phyloP scores from a whole-genome alignment of 2,113 vertebrate genomes.

The Myrmecophaga tridactyla region DNA sequence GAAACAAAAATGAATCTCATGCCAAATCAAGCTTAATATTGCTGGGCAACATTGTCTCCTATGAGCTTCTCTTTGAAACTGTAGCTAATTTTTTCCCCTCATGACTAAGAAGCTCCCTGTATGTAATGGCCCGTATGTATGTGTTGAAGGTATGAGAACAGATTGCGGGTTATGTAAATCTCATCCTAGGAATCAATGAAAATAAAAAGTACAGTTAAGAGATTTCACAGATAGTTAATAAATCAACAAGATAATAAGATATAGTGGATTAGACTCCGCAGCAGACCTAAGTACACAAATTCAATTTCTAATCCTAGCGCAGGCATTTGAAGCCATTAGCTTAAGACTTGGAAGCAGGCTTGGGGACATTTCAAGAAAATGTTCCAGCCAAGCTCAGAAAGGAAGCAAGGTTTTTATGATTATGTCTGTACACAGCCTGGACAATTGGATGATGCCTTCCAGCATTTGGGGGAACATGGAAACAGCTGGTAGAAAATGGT shows the following conservation, averaged over 20 bases:
- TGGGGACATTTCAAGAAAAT: conserved; percentile 5
- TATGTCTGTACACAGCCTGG: conserved; percentile 23
- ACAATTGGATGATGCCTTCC: conserved; percentile 18
- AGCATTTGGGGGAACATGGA: background rate
- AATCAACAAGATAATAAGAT: conserved; percentile 17
- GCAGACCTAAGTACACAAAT: background rate
- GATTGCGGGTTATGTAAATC: background rate
- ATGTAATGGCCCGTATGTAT: accelerated
- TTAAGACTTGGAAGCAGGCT: background rate
- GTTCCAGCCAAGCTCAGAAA: background rate
- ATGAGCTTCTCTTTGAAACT: background rate
- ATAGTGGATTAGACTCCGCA: background rate
- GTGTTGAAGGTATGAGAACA: background rate
- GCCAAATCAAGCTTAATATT: background rate
- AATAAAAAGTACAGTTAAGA: background rate
- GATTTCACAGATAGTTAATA: conserved; percentile 4
- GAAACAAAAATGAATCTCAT: background rate
- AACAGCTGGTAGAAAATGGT: conserved; percentile 32
- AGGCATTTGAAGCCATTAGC: conserved; percentile 23
- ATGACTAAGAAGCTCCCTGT: background rate
- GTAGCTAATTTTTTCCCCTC: background rate
- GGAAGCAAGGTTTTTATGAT: conserved; percentile 47
- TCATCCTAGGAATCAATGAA: background rate
- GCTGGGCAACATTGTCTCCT: background rate
- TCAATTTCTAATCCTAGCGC: conserved; percentile 19